Base-by-base conservation (phyloP, 2,797 vertebrate species). In the Varecia variegata region DNA sequence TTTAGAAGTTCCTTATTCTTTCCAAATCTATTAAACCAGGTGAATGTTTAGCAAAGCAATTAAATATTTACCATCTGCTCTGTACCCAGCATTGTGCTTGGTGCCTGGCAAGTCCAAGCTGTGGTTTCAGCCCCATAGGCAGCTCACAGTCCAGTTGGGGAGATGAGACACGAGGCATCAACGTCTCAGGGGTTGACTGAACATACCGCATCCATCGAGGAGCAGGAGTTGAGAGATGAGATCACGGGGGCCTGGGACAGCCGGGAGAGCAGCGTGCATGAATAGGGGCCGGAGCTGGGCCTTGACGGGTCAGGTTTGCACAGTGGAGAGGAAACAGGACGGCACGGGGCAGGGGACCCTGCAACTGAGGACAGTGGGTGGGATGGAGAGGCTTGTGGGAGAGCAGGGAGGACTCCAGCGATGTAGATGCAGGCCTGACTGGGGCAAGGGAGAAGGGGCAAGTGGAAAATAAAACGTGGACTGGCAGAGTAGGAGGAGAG, bases 1-100 rank as follows among this genome's bases (percentile, higher is more conserved):
- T 92, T 80, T 68, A n/a, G 35, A 85, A 80, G 30, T 35, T 47
- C n/a, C 45, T 56, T 74, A 54, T 74, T 88, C 27, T 80, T 92
- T 60, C 30, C 18, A 88, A 54, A 25, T 20, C 25, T 40, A 54
- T 11, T 52, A 52, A 40, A 23, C 35, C 67, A 88, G 23, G 38
- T 32, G 47, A 60, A 71, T 30, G 35, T 23, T 79, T 52, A 93
- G 62, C 62, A 84, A 62, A 84, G 13, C n/a, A 85, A 35, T 65
- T 40, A 68, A 76, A 58, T 56, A 35, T 40, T 65, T 35, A 56
- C 54, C 54, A 50, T 40, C 54, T 73, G 0, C 45, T 40, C 9
- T 20, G 30, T 25, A 17, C 14, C 50, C 1, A 32, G 50, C 30
- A 2, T 35, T 18, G 40, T 18, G 30, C 14, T 27, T 7, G 15